These are phyloP conservation scores for Barbus barbus DNA, from an alignment of 2,113 vertebrate species.

Conservation along the genomic window DNA sequence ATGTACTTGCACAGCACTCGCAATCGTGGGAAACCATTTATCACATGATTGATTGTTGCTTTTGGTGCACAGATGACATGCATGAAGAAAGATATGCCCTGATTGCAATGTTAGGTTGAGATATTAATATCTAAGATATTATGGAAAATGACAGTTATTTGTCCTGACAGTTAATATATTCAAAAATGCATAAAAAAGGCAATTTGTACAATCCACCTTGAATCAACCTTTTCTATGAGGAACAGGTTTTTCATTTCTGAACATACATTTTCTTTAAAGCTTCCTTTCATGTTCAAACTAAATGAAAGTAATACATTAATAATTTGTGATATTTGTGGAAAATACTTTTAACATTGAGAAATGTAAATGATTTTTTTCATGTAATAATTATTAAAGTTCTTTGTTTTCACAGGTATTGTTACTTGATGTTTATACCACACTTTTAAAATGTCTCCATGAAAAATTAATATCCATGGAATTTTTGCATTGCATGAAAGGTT, in stretches of 20 bases:
- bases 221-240: background rate
- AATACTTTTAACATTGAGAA: background rate
- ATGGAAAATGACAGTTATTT: background rate
- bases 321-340: background rate
- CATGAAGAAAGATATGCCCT: background rate
- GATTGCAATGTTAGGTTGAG: background rate
- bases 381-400: background rate
- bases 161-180: background rate
- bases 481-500: too few species aligned
- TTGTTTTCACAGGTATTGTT: background rate
- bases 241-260: background rate
- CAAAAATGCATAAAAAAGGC: background rate
- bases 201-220: background rate
- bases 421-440: background rate
- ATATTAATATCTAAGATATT: background rate
- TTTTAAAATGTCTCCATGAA: too few species aligned
- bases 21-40: conserved; percentile 14
- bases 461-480: too few species aligned
- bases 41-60: conserved; percentile 11
- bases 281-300: background rate
- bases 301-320: background rate
- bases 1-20: background rate
- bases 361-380: background rate
- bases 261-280: background rate
- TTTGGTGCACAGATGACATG: too few species aligned